Conservation (phyloP, 2,888 invertebrate species). For the Beris chalybata region DNA sequence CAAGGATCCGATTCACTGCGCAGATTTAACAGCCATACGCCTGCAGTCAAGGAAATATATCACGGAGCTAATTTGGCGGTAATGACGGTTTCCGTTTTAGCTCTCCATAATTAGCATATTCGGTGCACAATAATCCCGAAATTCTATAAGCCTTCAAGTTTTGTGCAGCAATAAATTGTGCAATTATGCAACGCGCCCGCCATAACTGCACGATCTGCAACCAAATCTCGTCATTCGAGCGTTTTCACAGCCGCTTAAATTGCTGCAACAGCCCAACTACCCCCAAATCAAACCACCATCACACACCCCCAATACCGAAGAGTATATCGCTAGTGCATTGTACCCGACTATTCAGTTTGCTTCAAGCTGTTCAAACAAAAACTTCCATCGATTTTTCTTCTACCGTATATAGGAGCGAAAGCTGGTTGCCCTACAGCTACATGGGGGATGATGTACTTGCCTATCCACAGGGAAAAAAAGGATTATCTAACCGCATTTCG, state of each 20-base stretch:
- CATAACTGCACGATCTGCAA: not conserved
- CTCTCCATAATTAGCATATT: constrained; percentile 17
- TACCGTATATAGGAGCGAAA: not conserved
- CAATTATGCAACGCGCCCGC: constrained; percentile 18
- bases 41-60: constrained; percentile 12
- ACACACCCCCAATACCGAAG: not conserved
- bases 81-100: constrained; percentile 24
- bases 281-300: not conserved
- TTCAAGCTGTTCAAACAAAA: constrained; percentile 3
- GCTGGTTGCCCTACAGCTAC: not conserved
- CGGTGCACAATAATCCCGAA: constrained; percentile 9
- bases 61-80: constrained; percentile 11
- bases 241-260: not conserved
- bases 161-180: constrained; percentile 7
- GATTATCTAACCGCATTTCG: constrained; percentile 23
- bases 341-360: constrained; percentile 13
- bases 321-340: constrained; percentile 9
- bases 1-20: constrained; percentile 1
- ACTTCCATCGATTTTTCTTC: constrained; percentile 14
- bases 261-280: not conserved
- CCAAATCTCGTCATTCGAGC: not conserved
- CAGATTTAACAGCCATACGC: constrained; percentile 14
- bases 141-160: constrained; percentile 8
- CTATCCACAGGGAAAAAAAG: constrained; percentile 1
- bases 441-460: not conserved